Evolutionary conservation across 2,797 vertebrate species (phyloP), one percentile per base, ranked within the genome.

Genomic region (Acanthiza pusilla): DNA sequence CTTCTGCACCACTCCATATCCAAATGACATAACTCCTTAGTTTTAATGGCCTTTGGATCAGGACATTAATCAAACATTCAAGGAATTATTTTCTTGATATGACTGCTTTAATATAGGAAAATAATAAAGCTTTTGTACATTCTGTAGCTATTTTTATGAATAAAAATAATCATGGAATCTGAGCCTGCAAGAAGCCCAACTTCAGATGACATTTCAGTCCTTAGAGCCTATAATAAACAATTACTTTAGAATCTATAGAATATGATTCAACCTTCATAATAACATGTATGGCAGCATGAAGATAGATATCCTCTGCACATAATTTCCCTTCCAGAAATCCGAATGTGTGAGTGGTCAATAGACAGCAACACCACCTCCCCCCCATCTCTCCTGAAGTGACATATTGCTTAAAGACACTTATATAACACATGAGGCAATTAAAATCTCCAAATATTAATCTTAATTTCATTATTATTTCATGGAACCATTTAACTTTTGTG

Each of bases 281-380:
- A 34, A 26, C 14, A 48, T 10, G 5, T 40, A 57, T 48, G 36
- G 42, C 14, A 84, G 13, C 34, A 73, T 67, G 34, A 79, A 85
- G 21, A 51, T 27, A 79, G 7, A 10, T 76, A 15, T 67, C 48
- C 21, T 54, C 42, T 57, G 29, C 34, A 30, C 4, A 58, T 11
- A 11, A 26, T 38, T 62, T 89, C 9, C 21, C 36, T 54, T 88
- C 36, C 82, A 47, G 36, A 85, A 34, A 54, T 85, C 12, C 11
- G 1, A 85, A 48, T 32, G 23, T 12, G 21, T 53, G n/a, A 60
- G 11, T 21, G 14, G 23, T 21, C 63, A 48, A 38, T 16, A 72
- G 29, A 45, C 1, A 43, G 23, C 9, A 83, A 75, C 2, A 0
- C 2, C n/a, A 76, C 19, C 20, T 67, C 9, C 3, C 5, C 2